Evolutionary conservation across 2,113 vertebrate genomes (phyloP).

Genomic region (human): GRCh38 chr21:9703001-9703500

Average conservation of each 20-base stretch:
- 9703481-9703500: neutral
- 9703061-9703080: neutral
- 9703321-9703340: neutral
- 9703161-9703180: neutral
- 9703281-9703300: neutral
- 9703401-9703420: neutral
- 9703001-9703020: conserved; percentile 54
- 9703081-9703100: conserved; percentile 69
- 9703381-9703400: conserved; percentile 34
- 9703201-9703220: conserved; percentile 13
- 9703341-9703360: neutral
- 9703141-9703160: neutral
- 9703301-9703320: neutral
- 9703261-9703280: neutral
- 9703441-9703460: neutral
- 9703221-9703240: neutral
- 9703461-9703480: neutral
- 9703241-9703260: neutral
- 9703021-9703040: conserved; percentile 55
- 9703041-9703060: conserved; percentile 34
- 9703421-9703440: conserved; percentile 22
- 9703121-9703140: neutral
- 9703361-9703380: neutral
- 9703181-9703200: neutral
- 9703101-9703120: neutral